These are phyloP conservation scores for Drosophila setifemur DNA, from an alignment of 1,140 invertebrate genomes.

Conservation along the genomic window DNA sequence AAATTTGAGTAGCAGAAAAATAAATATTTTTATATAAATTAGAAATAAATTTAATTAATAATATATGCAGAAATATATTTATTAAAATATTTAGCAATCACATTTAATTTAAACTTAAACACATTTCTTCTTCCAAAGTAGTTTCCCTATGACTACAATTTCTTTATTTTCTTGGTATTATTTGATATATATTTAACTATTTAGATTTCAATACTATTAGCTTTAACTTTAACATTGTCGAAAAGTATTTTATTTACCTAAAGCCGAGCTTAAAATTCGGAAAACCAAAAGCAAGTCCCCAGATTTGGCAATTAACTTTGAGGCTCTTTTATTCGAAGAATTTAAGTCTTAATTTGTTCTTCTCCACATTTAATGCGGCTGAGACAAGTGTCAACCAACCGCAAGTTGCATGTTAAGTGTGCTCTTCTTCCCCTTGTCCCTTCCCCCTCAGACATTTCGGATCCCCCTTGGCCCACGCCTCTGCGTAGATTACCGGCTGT, in stretches of 20 bases:
- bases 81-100: too few relatives aligned
- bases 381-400: slow-evolving; percentile 22
- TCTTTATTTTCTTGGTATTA: too few relatives aligned
- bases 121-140: neutral
- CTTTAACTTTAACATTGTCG: neutral
- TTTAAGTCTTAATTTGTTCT: neutral
- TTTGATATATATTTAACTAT: too few relatives aligned
- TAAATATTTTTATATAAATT: too few relatives aligned
- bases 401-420: slow-evolving; percentile 29
- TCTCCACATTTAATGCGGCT: slow-evolving; percentile 4
- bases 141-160: too few relatives aligned
- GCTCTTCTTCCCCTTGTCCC: too few relatives aligned
- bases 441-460: neutral
- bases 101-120: neutral
- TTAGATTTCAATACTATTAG: too few relatives aligned
- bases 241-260: neutral
- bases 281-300: too few relatives aligned
- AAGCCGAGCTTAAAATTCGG: neutral
- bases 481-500: neutral
- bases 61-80: too few relatives aligned
- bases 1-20: too few relatives aligned
- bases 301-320: slow-evolving; percentile 20
- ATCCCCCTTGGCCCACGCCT: neutral
- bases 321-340: slow-evolving; percentile 2
- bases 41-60: too few relatives aligned